Conservation (phyloP, 2,113 vertebrate genomes). For the Apistogramma diplotaenia region DNA sequence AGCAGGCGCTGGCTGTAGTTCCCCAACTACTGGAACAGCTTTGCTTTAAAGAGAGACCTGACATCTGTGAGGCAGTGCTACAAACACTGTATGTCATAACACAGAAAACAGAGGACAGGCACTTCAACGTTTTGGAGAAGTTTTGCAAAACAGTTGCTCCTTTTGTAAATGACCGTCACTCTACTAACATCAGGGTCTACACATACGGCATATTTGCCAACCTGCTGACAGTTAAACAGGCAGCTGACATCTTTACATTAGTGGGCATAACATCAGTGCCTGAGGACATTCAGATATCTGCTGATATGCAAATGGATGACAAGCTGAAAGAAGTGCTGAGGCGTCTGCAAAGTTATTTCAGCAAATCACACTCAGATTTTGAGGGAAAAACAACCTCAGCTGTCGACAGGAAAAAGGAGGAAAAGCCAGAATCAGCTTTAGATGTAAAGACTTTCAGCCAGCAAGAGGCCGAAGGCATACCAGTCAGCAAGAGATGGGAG, state of each 20-base stretch:
- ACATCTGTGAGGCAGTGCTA: not conserved
- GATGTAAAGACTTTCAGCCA: too few relatives aligned
- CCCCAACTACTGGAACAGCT: constrained; percentile 17
- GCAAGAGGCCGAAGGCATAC: too few relatives aligned
- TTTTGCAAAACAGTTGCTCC: constrained; percentile 36
- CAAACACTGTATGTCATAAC: constrained; percentile 38
- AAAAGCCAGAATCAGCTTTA: not conserved
- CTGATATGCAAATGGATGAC: constrained; percentile 29
- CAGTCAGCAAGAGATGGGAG: constrained; percentile 35
- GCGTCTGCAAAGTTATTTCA: constrained; percentile 18
- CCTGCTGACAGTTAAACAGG: constrained; percentile 17
- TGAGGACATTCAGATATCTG: constrained; percentile 35
- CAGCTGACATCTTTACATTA: not conserved
- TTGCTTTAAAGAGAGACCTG: not conserved
- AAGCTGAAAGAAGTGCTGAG: constrained; percentile 52
- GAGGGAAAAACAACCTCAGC: not conserved
- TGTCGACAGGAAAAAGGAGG: constrained; percentile 46
- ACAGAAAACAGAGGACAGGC: constrained; percentile 53
- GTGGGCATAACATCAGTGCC: constrained; percentile 47
- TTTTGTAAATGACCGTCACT: not conserved
- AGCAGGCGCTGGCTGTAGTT: constrained; percentile 2
- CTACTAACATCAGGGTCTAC: not conserved
- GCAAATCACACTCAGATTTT: not conserved
- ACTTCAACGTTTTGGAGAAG: not conserved
- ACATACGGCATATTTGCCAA: constrained; percentile 43